Conservation (phyloP, 2,797 vertebrate species). For the Dipus sagitta region DNA sequence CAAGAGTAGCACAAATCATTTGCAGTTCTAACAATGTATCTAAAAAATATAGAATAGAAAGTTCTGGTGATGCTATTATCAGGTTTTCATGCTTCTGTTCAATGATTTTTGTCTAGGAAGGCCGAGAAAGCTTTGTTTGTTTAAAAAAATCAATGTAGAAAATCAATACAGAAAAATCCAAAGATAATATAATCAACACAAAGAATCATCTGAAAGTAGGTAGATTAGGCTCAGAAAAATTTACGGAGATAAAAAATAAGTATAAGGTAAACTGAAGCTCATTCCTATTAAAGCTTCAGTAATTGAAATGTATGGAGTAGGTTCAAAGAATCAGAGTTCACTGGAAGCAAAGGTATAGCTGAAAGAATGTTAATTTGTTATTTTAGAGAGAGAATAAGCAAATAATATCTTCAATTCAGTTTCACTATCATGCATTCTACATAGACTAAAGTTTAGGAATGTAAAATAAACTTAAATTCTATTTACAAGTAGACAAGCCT, state of each 20-base stretch:
- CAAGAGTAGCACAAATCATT: neutral
- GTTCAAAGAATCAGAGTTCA: neutral
- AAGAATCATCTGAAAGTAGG: neutral
- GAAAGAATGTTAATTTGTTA: slow-evolving; percentile 4
- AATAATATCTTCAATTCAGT: neutral
- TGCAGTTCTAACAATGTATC: no score
- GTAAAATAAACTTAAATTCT: neutral
- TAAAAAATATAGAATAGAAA: neutral
- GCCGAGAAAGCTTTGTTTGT: neutral
- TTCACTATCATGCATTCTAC: neutral
- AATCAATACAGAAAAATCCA: slow-evolving; percentile 7
- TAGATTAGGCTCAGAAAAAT: neutral
- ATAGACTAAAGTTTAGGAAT: neutral
- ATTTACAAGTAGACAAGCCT: neutral
- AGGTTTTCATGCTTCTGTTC: neutral
- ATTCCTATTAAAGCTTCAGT: neutral
- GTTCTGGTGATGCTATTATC: neutral
- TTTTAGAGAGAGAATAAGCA: neutral
- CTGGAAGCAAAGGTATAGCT: neutral
- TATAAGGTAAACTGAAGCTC: neutral
- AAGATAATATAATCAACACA: neutral
- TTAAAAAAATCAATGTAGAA: neutral
- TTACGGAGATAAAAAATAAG: neutral
- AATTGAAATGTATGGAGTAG: neutral
- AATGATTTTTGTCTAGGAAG: neutral